Evolutionary conservation across 2,797 vertebrate species (phyloP).

Genomic region (Enteromius radiatus): DNA sequence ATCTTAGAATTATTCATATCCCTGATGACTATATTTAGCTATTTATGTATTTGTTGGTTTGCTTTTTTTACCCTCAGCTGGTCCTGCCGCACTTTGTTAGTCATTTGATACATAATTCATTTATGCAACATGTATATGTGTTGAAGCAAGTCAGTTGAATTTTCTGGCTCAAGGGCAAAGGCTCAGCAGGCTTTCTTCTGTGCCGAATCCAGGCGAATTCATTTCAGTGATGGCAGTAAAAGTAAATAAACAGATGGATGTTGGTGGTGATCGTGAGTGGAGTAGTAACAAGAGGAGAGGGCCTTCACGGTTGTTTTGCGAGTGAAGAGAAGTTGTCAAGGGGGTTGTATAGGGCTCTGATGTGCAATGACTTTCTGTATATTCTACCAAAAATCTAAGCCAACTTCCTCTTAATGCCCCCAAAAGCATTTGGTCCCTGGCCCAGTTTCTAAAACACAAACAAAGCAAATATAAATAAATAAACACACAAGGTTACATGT

Average conservation of each 20-base stretch:
- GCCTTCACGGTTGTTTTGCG: conserved; percentile 34
- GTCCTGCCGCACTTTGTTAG: conserved; percentile 32
- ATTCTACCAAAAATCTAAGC: conserved; percentile 37
- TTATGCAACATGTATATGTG: conserved; percentile 51
- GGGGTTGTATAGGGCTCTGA: conserved; percentile 32
- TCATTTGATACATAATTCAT: conserved; percentile 54
- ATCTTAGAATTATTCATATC: conserved; percentile 41
- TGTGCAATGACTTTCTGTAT: conserved; percentile 46
- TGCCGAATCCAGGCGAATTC: conserved; percentile 43
- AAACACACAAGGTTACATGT: background rate
- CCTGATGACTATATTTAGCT: conserved; percentile 35
- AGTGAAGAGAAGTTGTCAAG: conserved; percentile 40
- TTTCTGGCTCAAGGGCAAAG: conserved; percentile 54
- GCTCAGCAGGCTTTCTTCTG: conserved; percentile 40
- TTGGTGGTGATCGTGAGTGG: conserved; percentile 51
- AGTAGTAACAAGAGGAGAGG: conserved; percentile 47
- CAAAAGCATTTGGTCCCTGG: conserved; percentile 3
- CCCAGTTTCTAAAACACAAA: conserved; percentile 3
- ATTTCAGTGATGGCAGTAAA: conserved; percentile 46
- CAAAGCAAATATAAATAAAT: background rate
- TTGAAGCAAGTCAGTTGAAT: conserved; percentile 52
- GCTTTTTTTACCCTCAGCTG: conserved; percentile 38
- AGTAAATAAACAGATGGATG: conserved; percentile 60
- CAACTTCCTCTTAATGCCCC: conserved; percentile 28
- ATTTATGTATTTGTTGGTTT: conserved; percentile 14